These are phyloP conservation scores for Lumbricus terrestris DNA, from an alignment of 2,888 invertebrate species.

Conservation along the genomic window DNA sequence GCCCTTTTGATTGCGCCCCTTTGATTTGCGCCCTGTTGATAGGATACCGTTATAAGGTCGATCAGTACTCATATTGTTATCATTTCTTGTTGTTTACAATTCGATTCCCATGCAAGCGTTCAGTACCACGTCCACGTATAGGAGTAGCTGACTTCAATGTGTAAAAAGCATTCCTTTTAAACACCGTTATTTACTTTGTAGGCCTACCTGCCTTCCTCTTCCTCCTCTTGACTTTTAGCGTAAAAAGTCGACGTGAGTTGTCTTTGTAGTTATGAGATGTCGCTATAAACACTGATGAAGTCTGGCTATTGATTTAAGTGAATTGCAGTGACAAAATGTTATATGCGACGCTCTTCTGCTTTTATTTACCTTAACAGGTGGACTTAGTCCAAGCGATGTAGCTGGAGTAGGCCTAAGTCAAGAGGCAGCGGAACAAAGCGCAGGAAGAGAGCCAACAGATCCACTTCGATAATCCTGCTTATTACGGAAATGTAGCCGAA, in stretches of 20 bases:
- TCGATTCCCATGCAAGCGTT: too few relatives aligned
- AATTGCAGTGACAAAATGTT: background rate
- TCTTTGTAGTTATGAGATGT: background rate
- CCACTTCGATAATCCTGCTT: slow-evolving; percentile 7
- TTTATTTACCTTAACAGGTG: background rate
- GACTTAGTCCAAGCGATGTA: background rate
- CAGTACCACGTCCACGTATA: too few relatives aligned
- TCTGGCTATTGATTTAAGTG: background rate
- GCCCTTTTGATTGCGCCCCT: too few relatives aligned
- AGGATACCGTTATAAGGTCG: too few relatives aligned
- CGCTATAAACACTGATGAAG: background rate
- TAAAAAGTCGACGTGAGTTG: background rate
- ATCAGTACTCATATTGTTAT: too few relatives aligned
- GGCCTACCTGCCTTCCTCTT: background rate
- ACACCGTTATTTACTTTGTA: too few relatives aligned
- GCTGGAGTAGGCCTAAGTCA: background rate
- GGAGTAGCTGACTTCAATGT: too few relatives aligned
- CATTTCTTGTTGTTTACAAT: too few relatives aligned
- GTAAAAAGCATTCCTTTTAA: too few relatives aligned
- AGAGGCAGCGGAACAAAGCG: background rate
- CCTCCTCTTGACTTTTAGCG: background rate
- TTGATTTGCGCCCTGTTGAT: too few relatives aligned
- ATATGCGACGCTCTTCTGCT: background rate
- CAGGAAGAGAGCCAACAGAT: slow-evolving; percentile 10
- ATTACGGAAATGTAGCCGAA: slow-evolving; percentile 8